A percentile compares a stretch with the other conserved stretches of the same genome.
phyloP scores from a whole-genome alignment of 2,113 vertebrate species.

The Zosterops pallidus region DNA sequence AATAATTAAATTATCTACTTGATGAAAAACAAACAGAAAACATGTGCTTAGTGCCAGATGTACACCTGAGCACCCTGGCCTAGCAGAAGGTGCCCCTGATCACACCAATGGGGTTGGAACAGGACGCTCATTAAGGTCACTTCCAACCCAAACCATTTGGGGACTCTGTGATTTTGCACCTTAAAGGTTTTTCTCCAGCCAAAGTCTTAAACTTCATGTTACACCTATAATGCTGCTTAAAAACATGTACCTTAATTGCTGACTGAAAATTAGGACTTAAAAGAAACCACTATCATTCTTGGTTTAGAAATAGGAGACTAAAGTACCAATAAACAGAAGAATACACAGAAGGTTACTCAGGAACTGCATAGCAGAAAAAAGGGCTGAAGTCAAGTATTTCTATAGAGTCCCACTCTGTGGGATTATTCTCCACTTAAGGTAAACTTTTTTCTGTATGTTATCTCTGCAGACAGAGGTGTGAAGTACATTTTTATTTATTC shows the following conservation, averaged over 20 bases:
- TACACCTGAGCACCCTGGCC: not conserved
- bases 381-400: not conserved
- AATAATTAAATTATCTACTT: constrained; percentile 23
- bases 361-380: not conserved
- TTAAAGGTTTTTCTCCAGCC: not conserved
- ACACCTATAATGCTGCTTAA: not conserved
- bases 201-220: not conserved
- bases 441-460: not conserved
- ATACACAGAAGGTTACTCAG: not conserved
- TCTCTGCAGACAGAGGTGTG: not conserved
- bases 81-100: not conserved
- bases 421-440: not conserved
- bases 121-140: not conserved
- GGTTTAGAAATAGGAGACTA: not conserved
- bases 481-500: not conserved
- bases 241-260: not conserved
- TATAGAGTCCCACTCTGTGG: not conserved
- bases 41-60: fast-evolving
- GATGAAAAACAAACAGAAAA: not conserved
- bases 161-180: not conserved
- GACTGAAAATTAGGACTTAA: not conserved
- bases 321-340: not conserved
- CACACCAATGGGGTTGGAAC: not conserved
- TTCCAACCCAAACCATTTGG: not conserved
- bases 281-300: not conserved